Percentiles rank a stretch among this genome's conserved stretches.
phyloP scores from a whole-genome alignment of 2,797 vertebrate species.

The Aulostomus chinensis region DNA sequence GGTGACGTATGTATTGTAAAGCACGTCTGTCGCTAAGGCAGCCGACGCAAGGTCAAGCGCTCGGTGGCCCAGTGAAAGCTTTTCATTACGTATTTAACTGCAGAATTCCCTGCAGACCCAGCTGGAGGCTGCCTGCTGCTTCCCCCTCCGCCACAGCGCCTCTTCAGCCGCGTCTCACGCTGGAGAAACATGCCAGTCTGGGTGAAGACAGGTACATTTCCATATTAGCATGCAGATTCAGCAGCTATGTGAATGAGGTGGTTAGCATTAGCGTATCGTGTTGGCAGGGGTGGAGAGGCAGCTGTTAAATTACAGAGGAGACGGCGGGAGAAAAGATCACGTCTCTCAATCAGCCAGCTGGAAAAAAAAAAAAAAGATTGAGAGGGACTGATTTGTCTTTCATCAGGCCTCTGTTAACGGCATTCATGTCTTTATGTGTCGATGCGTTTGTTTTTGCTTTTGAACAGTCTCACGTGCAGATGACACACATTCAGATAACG shows the following conservation, averaged over 20 bases:
- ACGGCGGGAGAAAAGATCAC: conserved; percentile 40
- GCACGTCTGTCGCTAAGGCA: conserved; percentile 46
- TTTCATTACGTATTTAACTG: conserved; percentile 61
- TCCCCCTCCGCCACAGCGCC: not conserved
- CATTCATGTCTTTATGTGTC: conserved; percentile 1
- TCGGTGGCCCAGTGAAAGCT: conserved; percentile 40
- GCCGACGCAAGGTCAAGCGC: conserved; percentile 61
- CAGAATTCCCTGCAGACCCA: conserved; percentile 44
- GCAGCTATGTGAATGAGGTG: conserved; percentile 25
- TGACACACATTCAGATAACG: too few relatives aligned
- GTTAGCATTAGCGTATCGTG: conserved; percentile 25
- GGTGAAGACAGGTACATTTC: conserved; percentile 34
- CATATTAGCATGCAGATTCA: conserved; percentile 29
- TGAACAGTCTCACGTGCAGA: not conserved
- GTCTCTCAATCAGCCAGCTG: conserved; percentile 38
- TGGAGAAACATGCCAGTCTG: conserved; percentile 16
- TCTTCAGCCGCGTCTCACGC: conserved; percentile 5
- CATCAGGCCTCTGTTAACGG: conserved; percentile 4
- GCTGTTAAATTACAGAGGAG: conserved; percentile 33
- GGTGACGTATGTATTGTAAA: conserved; percentile 50
- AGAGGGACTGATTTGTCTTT: conserved; percentile 20
- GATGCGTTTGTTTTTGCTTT: conserved; percentile 1
- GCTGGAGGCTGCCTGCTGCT: conserved; percentile 17
- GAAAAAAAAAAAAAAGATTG: not conserved
- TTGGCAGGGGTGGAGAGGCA: conserved; percentile 13